Conservation (phyloP, 2,113 vertebrate species). For the Etia nguti region DNA sequence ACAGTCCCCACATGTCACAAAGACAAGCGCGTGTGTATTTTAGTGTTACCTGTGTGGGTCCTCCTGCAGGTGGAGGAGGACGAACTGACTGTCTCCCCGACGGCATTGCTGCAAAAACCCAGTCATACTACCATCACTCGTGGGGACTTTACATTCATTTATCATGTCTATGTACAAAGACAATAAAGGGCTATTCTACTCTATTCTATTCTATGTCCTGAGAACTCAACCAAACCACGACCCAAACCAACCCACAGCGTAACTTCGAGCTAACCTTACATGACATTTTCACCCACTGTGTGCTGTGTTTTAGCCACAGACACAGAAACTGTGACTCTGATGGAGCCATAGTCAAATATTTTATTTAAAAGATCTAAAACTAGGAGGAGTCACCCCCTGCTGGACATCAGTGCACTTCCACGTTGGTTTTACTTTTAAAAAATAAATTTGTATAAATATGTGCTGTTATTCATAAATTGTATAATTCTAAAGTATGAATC, state of each 20-base stretch:
- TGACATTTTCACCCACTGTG: neutral
- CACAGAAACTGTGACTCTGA: neutral
- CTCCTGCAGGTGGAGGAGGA: neutral
- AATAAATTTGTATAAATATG: neutral
- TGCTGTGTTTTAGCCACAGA: neutral
- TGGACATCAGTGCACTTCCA: neutral
- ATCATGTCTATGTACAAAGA: neutral
- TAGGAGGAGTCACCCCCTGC: neutral
- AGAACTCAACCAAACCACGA: neutral
- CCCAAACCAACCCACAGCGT: neutral
- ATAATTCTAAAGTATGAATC: neutral
- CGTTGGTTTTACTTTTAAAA: neutral
- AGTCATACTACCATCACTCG: neutral
- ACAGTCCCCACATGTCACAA: accelerated
- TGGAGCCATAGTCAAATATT: neutral
- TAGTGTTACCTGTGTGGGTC: neutral
- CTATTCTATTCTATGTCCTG: neutral
- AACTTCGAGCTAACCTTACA: neutral
- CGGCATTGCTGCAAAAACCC: constrained; percentile 35
- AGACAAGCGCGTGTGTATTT: neutral
- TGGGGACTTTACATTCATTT: neutral
- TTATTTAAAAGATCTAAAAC: neutral
- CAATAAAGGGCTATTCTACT: neutral
- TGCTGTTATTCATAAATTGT: neutral
- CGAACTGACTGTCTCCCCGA: constrained; percentile 41